Evolutionary conservation across 1,140 invertebrate species (phyloP).

Genomic region (Centruroides sculpturatus): DNA sequence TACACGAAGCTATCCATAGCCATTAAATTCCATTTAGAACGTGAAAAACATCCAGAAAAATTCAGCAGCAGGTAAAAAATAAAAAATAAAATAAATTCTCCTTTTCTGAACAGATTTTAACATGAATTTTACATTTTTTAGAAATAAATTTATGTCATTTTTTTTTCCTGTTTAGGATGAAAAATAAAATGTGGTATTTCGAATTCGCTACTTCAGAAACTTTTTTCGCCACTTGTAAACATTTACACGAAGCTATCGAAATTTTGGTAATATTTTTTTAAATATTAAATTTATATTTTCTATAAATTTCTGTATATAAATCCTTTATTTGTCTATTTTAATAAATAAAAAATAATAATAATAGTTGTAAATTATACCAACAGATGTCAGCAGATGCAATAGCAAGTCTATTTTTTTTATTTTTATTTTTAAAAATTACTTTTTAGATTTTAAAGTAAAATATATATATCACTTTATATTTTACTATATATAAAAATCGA

Average conservation of each 20-base stretch:
- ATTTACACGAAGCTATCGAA: conserved; percentile 88
- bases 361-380: too few relatives aligned
- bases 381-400: too few relatives aligned
- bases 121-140: neutral
- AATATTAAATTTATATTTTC: too few relatives aligned
- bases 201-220: conserved; percentile 93
- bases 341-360: too few relatives aligned
- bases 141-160: neutral
- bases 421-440: too few relatives aligned
- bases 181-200: conserved; percentile 96
- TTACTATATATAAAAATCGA: too few relatives aligned
- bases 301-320: too few relatives aligned
- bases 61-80: conserved; percentile 57
- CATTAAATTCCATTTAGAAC: conserved; percentile 88
- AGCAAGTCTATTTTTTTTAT: too few relatives aligned
- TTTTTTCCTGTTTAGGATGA: conserved; percentile 48
- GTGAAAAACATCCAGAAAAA: conserved; percentile 92
- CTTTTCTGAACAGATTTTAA: neutral
- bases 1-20: conserved; percentile 90
- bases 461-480: too few relatives aligned
- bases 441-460: too few relatives aligned
- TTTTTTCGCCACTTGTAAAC: conserved; percentile 89
- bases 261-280: conserved; percentile 50
- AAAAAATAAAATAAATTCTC: neutral
- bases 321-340: too few relatives aligned